Base-by-base conservation (phyloP, 2,888 invertebrate species). In the Oxytorus armatus region DNA sequence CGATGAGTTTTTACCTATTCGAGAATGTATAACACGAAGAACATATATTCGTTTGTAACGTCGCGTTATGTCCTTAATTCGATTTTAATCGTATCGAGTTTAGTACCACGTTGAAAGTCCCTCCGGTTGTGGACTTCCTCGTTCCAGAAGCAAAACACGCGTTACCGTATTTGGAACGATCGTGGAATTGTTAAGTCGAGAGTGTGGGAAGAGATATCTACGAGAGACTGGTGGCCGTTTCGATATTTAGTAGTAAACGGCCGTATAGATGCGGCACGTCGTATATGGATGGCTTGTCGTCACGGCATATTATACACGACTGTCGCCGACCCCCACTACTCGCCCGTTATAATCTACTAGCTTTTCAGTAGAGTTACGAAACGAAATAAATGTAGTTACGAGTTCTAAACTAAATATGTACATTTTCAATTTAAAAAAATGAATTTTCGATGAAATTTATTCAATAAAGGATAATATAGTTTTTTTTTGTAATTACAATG, bases 191-290 rank as follows among this genome's bases (percentile, higher is more conserved):
- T 77, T 65, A 74, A 68, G 49, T 14, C 36, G 57, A 79, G 66
- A 79, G 66, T 77, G 83, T 82, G 83, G 82, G 82, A 76, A 80
- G 83, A 70, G 33, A 79, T 70, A 61, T 76, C 76, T 53, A 23
- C 39, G 53, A 25, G 72, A 72, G 61, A 33, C 44, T 39, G 25
- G 39, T 39, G 25, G 39, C 29, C 69, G 18, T 47, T 68, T 79
- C 79, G 55, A 61, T 55, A 66, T 61, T 49, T 61, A 76, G 61
- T 79, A 55, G 76, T 53, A 61, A 77, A 77, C 53, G 77, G 55
- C 61, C 14, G 36, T 63, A 57, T 76, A 18, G 29, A 66, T 23
- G 51, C 42, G 44, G 65, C 49, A 36, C 49, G 57, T 68, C 61
- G 44, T 57, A 49, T 59, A 44, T 70, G 75, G 75, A 75, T 70